Base-by-base conservation (phyloP, 2,113 vertebrate species). In the Rafetus swinhoei region DNA sequence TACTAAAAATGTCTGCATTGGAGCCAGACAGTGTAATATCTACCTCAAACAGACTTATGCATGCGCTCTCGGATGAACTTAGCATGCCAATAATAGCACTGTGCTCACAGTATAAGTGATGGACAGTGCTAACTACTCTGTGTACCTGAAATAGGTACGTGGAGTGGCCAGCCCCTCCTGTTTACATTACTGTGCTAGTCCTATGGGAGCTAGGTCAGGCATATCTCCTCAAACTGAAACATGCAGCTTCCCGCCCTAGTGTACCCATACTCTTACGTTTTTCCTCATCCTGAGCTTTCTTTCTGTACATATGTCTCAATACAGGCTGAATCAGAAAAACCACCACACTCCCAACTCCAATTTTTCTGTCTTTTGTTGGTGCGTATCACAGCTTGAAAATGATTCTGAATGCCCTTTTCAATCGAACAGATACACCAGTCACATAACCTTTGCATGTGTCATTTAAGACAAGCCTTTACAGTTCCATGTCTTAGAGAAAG, bases 341-440 rank as follows among this genome's bases (percentile, higher is more conserved):
- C 76, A 5, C 79, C 62, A 86, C 55, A 84, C 29, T 87, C 45
- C 13, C 10, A 77, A 50, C 86, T 14, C 22, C 82, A 25, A 84
- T 89, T 54, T 79, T 18, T 22, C n/a, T 81, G 35, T 35, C n/a
- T 85, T 79, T 81, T 85, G 14, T 87, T 82, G 22, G 24, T 87
- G 6, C n/a, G 5, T 85, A 39, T 74, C 59, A 79, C 7, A 83
- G 8, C 16, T 6, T 50, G 89, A 85, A 88, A 53, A 24, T 56
- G 82, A 39, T 60, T 93, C 84, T 91, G 60, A n/a, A 90, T 72
- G 24, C 84, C 82, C 54, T 91, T 90, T 80, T 86, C 12, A 24
- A 85, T 87, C 7, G 59, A 77, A 65, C 86, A 79, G 35, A 7
- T 82, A 50, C 57, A 59, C 24, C 24, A 59, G 57, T 59, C 24